phyloP scores from a whole-genome alignment of 2,888 invertebrate genomes.

The Orchestes rusci region DNA sequence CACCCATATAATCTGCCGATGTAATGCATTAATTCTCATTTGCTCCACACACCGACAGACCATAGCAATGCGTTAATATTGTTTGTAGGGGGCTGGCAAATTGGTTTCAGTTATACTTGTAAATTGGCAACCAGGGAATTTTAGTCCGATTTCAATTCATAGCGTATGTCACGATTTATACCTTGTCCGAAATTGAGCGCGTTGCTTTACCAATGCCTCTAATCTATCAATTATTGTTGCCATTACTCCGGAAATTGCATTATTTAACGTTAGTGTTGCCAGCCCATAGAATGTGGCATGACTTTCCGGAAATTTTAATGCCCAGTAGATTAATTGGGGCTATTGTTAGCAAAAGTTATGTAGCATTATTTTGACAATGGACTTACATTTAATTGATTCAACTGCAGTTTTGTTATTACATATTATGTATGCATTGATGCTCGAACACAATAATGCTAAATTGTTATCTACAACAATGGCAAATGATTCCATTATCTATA shows the following conservation, averaged over 20 bases:
- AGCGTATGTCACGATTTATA: constrained; percentile 22
- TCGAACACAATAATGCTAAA: too few species aligned
- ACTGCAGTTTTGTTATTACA: too few species aligned
- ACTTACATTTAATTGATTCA: too few species aligned
- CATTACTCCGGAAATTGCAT: constrained; percentile 23
- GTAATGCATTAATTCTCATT: constrained; percentile 20
- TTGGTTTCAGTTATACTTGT: constrained; percentile 23
- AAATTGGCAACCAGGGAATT: constrained; percentile 21
- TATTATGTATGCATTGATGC: too few species aligned
- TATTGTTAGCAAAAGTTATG: too few species aligned
- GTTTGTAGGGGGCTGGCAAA: constrained; percentile 22
- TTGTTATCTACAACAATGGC: too few species aligned
- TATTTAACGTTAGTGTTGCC: constrained; percentile 17
- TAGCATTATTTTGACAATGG: too few species aligned
- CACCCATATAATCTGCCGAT: constrained; percentile 19
- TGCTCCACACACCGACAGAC: constrained; percentile 11
- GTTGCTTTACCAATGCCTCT: constrained; percentile 21
- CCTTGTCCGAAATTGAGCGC: constrained; percentile 16
- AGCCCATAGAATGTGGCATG: constrained; percentile 3
- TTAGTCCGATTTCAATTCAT: constrained; percentile 23
- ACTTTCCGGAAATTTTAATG: constrained; percentile 14
- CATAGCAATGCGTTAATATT: constrained; percentile 20
- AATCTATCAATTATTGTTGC: constrained; percentile 25
- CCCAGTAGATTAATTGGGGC: too few species aligned
- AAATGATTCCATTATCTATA: too few species aligned